Evolutionary conservation across 1,140 invertebrate genomes (phyloP).

Genomic region (Cydia amplana): DNA sequence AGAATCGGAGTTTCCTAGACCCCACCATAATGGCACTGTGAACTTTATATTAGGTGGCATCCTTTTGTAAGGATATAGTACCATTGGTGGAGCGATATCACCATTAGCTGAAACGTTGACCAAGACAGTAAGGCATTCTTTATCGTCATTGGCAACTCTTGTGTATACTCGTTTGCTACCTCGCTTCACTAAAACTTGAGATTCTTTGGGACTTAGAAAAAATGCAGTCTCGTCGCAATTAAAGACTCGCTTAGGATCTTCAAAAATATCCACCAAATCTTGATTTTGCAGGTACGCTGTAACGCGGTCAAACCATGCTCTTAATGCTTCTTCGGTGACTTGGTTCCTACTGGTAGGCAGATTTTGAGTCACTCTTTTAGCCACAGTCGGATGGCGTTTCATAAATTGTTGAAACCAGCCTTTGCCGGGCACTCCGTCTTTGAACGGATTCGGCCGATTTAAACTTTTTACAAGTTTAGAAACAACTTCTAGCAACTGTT

Average conservation of each 20-base stretch:
- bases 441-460: conserved; percentile 36
- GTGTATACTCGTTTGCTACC: conserved; percentile 42
- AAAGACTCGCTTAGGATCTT: conserved; percentile 10
- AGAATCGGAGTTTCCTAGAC: conserved; percentile 48
- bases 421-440: conserved; percentile 38
- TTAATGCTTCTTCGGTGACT: background rate
- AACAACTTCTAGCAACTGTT: conserved; percentile 36
- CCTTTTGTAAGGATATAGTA: conserved; percentile 59
- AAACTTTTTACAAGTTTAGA: conserved; percentile 34
- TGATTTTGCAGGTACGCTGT: background rate
- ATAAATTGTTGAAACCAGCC: conserved; percentile 7
- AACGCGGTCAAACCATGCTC: background rate
- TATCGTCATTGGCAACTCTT: conserved; percentile 41
- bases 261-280: conserved; percentile 19
- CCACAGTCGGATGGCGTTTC: conserved; percentile 19
- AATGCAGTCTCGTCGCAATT: conserved; percentile 35
- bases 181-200: conserved; percentile 41
- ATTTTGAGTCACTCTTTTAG: background rate
- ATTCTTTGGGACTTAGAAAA: conserved; percentile 42
- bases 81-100: conserved; percentile 55
- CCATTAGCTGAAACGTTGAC: conserved; percentile 52
- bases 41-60: conserved; percentile 42
- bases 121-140: conserved; percentile 45
- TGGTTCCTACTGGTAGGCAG: background rate
- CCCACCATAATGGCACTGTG: conserved; percentile 47